Evolutionary conservation across 2,888 invertebrate genomes (phyloP).

Genomic region (Ptilodon capucinus): DNA sequence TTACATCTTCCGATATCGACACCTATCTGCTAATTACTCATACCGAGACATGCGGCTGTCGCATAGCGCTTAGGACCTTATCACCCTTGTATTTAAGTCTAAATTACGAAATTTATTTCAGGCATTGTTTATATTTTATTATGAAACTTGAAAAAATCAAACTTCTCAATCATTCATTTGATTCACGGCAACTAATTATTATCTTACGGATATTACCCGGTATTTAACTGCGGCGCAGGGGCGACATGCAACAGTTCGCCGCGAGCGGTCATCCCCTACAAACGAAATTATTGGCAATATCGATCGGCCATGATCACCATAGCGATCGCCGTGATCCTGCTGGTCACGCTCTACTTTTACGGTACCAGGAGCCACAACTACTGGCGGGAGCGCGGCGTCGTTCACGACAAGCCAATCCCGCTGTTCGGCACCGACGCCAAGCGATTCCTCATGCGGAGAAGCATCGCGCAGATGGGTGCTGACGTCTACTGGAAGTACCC

Average conservation of each 20-base stretch:
- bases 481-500: constrained; percentile 59
- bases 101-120: neutral
- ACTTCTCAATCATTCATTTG: neutral
- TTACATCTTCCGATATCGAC: constrained; percentile 16
- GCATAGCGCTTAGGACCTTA: neutral
- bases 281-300: neutral
- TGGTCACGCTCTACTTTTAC: constrained; percentile 43
- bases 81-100: neutral
- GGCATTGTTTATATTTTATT: neutral
- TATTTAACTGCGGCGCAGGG: constrained; percentile 17
- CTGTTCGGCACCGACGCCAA: constrained; percentile 52
- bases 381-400: constrained; percentile 51
- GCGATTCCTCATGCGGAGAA: constrained; percentile 42
- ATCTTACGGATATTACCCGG: neutral
- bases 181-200: no score
- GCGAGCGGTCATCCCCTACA: neutral
- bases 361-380: constrained; percentile 47
- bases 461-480: constrained; percentile 41
- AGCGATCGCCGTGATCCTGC: constrained; percentile 22
- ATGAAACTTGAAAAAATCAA: neutral
- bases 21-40: constrained; percentile 7
- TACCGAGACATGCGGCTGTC: neutral
- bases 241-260: neutral
- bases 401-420: constrained; percentile 50
- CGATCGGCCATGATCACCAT: constrained; percentile 25